Evolutionary conservation across 2,113 vertebrate species (phyloP).

Genomic region (Pleuronectes platessa): DNA sequence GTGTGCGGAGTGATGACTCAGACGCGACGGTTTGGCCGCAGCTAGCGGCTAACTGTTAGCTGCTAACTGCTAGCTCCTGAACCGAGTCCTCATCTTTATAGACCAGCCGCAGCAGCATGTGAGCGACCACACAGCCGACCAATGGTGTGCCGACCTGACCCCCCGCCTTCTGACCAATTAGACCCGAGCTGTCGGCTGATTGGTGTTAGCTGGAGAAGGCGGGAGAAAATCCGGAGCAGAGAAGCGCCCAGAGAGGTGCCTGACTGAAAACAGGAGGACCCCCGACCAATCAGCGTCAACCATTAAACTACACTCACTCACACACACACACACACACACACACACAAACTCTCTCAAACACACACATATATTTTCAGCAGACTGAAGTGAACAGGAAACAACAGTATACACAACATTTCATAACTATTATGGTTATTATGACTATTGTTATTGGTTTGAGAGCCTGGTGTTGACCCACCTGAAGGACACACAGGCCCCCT

Average conservation of each 20-base stretch:
- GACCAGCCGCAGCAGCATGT: background rate
- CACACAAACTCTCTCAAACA: no score
- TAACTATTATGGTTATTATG: no score
- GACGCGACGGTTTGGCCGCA: fast-evolving
- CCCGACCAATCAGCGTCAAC: no score
- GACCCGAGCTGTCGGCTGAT: fast-evolving
- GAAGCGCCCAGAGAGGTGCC: constrained; percentile 38
- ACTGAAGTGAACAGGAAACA: no score
- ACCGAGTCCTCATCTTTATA: background rate
- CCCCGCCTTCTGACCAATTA: constrained; percentile 1
- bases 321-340: background rate
- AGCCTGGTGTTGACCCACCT: no score
- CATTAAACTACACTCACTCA: background rate
- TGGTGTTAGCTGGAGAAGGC: constrained; percentile 8
- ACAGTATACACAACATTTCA: no score
- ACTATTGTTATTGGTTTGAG: no score
- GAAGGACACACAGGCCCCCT: no score
- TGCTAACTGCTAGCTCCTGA: background rate
- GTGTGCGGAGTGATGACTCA: background rate
- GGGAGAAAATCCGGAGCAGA: background rate
- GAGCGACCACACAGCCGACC: background rate
- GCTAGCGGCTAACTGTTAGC: background rate
- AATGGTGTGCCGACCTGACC: background rate
- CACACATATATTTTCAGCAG: no score
- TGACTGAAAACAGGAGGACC: constrained; percentile 40